These are phyloP conservation scores for Phlogophora meticulosa DNA, from an alignment of 2,888 invertebrate genomes.

Conservation along the genomic window DNA sequence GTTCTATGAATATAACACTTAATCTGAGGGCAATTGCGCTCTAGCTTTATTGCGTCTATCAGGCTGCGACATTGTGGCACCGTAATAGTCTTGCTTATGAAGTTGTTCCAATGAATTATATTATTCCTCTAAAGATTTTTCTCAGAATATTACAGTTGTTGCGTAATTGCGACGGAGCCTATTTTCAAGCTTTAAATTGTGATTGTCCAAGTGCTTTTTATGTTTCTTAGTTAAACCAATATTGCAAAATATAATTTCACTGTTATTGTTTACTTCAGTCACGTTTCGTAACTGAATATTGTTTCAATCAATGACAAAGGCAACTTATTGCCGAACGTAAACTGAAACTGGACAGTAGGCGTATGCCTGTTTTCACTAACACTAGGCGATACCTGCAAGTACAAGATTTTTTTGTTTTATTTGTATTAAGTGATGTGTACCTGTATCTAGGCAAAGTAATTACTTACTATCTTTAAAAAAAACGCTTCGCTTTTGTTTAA, in stretches of 20 bases:
- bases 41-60: slow-evolving; percentile 47
- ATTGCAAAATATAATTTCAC: background rate
- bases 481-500: no score
- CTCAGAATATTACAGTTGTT: slow-evolving; percentile 8
- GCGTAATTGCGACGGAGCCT: background rate
- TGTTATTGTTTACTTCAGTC: background rate
- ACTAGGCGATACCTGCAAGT: no score
- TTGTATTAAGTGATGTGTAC: no score
- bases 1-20: slow-evolving; percentile 50
- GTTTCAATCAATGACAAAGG: slow-evolving; percentile 5
- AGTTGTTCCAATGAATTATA: slow-evolving; percentile 23
- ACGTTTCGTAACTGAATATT: slow-evolving; percentile 10
- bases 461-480: no score
- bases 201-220: slow-evolving; percentile 3
- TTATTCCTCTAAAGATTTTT: slow-evolving; percentile 32
- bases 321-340: slow-evolving; percentile 3
- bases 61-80: slow-evolving; percentile 33
- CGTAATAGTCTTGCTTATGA: slow-evolving; percentile 28
- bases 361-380: no score
- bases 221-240: background rate
- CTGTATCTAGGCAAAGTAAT: no score
- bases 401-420: no score
- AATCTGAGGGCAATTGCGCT: slow-evolving; percentile 51
- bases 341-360: background rate
- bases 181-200: slow-evolving; percentile 6